Evolutionary conservation across 2,113 vertebrate genomes (phyloP).

Genomic region (Deroptyus accipitrinus): DNA sequence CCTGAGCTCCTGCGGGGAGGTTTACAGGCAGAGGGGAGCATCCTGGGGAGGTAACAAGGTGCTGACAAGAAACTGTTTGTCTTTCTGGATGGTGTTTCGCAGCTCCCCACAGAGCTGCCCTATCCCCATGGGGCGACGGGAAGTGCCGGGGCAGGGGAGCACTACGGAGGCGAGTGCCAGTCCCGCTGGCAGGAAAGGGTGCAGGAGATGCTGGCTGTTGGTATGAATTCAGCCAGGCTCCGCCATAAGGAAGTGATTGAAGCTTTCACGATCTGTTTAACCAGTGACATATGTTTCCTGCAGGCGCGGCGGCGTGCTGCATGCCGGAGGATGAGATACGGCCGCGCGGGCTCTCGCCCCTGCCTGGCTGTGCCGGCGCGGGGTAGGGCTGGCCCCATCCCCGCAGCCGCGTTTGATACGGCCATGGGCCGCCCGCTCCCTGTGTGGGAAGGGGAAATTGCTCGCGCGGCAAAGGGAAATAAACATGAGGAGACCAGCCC

Average conservation of each 20-base stretch:
- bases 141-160: neutral
- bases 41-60: neutral
- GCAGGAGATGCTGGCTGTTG: neutral
- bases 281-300: slow-evolving; percentile 70
- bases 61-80: neutral
- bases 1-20: neutral
- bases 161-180: accelerated
- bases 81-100: neutral
- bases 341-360: neutral
- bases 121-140: neutral
- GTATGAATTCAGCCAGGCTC: neutral
- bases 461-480: slow-evolving; percentile 39
- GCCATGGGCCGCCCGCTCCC: neutral
- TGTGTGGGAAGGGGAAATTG: slow-evolving; percentile 47
- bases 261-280: slow-evolving; percentile 70
- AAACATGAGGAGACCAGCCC: slow-evolving; percentile 48
- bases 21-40: neutral
- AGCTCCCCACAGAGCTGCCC: neutral
- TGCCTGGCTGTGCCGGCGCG: neutral
- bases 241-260: slow-evolving; percentile 69
- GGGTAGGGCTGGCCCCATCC: slow-evolving; percentile 15
- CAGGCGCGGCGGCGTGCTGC: slow-evolving; percentile 37
- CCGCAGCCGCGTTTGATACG: neutral
- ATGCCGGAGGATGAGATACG: slow-evolving; percentile 36
- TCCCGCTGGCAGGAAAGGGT: neutral